Base-by-base conservation (phyloP, 2,888 invertebrate species). In the Eumacrocentrus americanus region DNA sequence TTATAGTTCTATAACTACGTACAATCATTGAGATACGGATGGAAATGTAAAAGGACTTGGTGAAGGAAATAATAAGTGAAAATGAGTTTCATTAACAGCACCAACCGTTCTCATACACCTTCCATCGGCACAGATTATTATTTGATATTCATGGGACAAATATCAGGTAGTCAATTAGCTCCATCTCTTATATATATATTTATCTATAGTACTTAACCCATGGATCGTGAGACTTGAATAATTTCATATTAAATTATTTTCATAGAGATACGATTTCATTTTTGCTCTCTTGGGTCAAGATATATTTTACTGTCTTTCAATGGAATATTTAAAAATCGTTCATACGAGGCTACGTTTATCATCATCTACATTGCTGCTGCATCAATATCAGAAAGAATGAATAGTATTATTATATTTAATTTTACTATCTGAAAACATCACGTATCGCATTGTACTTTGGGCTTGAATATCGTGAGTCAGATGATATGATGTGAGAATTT, bases 401-500 rank as follows among this genome's bases (percentile, higher is more conserved):
- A 48, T 48, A 29, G 14, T 34, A n/a, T n/a, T n/a, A n/a, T n/a
- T 6, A 46, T 42, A 34, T 25, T 35, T 6, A 25, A 35, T 60
- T 58, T 58, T 23, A 37, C 35, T 12, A 37, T 60, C 58, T 40
- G 55, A 60, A 61, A 64, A 62, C 58, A 61, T 65, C 61, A 65
- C 63, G 18, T 29, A 58, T 57, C 58, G 56, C 54, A 58, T 63
- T 67, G 63, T 65, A 65, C 62, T 65, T 67, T 65, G 62, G 57
- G 60, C 63, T 63, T 54, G 53, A 62, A 48, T 57, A 59, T 58
- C 57, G 44, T 37, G 60, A 61, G 58, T 61, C 34, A 53, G 53
- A 52, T 61, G 66, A 67, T 65, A 67, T 65, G 66, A 53, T 58
- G 42, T n/a, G n/a, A n/a, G n/a, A n/a, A n/a, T n/a, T n/a, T n/a